Evolutionary conservation across 1,140 invertebrate species (phyloP).

Genomic region (Dinoponera quadriceps): DNA sequence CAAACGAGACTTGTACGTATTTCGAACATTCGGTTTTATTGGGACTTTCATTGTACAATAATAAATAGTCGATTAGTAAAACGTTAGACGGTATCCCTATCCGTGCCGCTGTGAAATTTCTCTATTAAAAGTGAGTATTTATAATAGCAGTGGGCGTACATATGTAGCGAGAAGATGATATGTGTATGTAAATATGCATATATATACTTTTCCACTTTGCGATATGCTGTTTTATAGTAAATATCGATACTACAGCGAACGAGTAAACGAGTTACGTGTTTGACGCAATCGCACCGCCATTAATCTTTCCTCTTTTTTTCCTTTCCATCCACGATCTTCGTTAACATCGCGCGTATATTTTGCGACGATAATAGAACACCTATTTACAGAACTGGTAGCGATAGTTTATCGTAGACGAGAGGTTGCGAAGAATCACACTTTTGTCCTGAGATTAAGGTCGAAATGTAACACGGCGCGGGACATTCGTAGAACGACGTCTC

Average conservation of each 20-base stretch:
- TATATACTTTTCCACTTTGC: conserved; percentile 44
- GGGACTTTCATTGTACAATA: conserved; percentile 84
- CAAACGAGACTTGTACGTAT: conserved; percentile 79
- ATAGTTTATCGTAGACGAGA: conserved; percentile 26
- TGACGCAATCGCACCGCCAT: neutral
- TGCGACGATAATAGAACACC: neutral
- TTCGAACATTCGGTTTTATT: conserved; percentile 83
- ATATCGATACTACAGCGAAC: conserved; percentile 70
- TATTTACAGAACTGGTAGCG: conserved; percentile 43
- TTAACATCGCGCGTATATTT: neutral
- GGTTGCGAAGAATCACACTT: conserved; percentile 3
- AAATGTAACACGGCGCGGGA: conserved; percentile 27
- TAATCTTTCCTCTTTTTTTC: neutral
- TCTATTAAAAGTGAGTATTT: conserved; percentile 31
- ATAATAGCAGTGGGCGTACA: conserved; percentile 20
- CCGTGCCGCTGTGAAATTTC: conserved; percentile 12
- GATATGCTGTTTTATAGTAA: conserved; percentile 53
- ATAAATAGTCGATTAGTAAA: conserved; percentile 83
- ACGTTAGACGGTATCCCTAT: conserved; percentile 71
- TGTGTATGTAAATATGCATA: conserved; percentile 56
- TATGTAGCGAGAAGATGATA: conserved; percentile 34
- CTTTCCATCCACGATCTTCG: conserved; percentile 17
- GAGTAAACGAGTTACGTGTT: conserved; percentile 71
- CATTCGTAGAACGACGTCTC: conserved; percentile 46
- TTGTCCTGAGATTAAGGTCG: neutral